These are phyloP conservation scores for Cottoperca gobio DNA, from an alignment of 2,797 vertebrate species.

Conservation along the genomic window DNA sequence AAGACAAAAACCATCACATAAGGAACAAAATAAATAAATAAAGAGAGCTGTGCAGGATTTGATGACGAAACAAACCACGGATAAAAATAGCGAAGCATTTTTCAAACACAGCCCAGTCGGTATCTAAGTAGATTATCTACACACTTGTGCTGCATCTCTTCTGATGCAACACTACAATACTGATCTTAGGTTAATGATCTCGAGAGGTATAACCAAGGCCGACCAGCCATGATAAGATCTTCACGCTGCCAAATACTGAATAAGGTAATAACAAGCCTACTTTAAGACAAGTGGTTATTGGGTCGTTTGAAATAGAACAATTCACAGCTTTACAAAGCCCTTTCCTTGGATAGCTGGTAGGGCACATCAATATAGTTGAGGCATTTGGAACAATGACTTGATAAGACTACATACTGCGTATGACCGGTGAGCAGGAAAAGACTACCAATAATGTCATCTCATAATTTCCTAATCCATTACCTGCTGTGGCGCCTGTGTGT, in stretches of 20 bases:
- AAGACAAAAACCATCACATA: conserved; percentile 68
- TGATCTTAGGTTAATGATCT: conserved; percentile 66
- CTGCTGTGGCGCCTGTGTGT: conserved; percentile 57
- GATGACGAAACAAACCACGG: conserved; percentile 71
- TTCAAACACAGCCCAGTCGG: conserved; percentile 71
- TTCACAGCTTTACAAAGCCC: conserved; percentile 86
- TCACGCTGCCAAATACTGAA: conserved; percentile 68
- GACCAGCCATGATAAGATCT: conserved; percentile 60
- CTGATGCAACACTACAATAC: conserved; percentile 70
- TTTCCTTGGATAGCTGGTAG: conserved; percentile 78
- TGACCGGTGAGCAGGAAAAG: conserved; percentile 63
- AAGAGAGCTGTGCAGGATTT: conserved; percentile 70
- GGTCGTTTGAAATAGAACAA: conserved; percentile 79
- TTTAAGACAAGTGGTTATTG: conserved; percentile 85
- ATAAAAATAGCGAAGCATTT: conserved; percentile 72
- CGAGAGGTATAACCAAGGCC: conserved; percentile 74
- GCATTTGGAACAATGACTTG: conserved; percentile 76
- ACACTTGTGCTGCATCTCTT: conserved; percentile 68
- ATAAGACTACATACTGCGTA: conserved; percentile 72
- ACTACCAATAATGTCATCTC: conserved; percentile 59
- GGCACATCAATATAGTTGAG: conserved; percentile 83
- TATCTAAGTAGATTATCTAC: conserved; percentile 80
- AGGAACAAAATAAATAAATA: conserved; percentile 73
- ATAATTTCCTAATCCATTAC: conserved; percentile 53
- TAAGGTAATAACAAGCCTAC: conserved; percentile 77